Percentiles rank a stretch among this genome's conserved stretches.
Conservation (phyloP, 64 coral and sea anemone genomes). For the Platygyra sinensis region DNA sequence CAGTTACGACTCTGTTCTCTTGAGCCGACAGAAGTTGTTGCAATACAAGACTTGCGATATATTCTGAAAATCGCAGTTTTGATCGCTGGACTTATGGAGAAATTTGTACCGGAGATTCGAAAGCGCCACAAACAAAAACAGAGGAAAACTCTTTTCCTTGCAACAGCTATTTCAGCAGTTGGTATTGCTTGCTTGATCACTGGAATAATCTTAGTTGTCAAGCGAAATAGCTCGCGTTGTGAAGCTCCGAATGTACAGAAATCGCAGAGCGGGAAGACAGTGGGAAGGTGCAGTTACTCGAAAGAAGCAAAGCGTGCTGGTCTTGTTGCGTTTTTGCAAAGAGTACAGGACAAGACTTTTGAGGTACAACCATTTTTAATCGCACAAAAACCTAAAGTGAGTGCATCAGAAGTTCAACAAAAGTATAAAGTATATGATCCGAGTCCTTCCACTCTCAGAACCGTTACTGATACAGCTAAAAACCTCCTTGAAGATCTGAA, state of each 20-base stretch:
- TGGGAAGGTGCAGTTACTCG: conserved; percentile 48
- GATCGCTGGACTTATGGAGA: no score
- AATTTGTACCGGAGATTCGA: neutral
- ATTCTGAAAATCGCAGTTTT: no score
- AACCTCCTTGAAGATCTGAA: conserved; percentile 34
- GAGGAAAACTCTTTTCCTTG: conserved; percentile 11
- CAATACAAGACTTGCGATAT: neutral
- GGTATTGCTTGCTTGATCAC: conserved; percentile 63
- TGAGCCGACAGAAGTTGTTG: neutral
- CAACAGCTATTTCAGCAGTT: conserved; percentile 11
- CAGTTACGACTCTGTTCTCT: neutral
- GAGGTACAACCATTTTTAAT: conserved; percentile 52
- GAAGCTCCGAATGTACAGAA: neutral
- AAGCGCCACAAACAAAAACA: neutral
- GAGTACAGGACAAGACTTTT: conserved; percentile 63
- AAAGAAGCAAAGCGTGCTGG: conserved; percentile 68
- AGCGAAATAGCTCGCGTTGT: neutral
- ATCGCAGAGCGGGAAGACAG: neutral
- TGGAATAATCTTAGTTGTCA: conserved; percentile 54
- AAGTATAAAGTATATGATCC: conserved; percentile 64
- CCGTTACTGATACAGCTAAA: conserved; percentile 53
- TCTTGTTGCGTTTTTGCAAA: conserved; percentile 62
- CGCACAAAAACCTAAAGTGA: conserved; percentile 24
- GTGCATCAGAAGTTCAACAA: conserved; percentile 6
- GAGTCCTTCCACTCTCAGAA: conserved; percentile 23